A percentile compares a stretch with the other conserved stretches of the same genome.
Conservation (phyloP, 2,888 invertebrate species). For the Volucella inflata region DNA sequence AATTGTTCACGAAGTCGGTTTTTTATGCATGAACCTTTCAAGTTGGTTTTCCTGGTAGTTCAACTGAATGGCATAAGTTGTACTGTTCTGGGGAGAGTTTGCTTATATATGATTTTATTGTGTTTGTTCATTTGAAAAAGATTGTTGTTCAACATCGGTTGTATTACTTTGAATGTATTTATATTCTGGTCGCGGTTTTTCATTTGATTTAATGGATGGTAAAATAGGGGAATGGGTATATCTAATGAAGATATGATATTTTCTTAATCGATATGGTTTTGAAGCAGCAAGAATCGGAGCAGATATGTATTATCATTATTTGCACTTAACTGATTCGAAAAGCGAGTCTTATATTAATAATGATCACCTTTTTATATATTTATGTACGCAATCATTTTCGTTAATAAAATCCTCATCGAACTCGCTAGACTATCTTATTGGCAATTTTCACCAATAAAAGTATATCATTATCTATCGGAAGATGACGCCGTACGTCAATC, state of each 20-base stretch:
- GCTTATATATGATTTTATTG: conserved; percentile 20
- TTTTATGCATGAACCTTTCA: conserved; percentile 4
- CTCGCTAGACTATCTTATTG: no score
- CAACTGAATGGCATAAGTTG: conserved; percentile 14
- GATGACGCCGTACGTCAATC: no score
- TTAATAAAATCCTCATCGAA: no score
- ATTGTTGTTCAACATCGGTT: conserved; percentile 63
- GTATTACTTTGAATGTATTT: conserved; percentile 62
- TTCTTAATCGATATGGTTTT: conserved; percentile 10
- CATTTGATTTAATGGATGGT: conserved; percentile 74
- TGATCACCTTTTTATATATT: no score
- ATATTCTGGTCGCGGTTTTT: conserved; percentile 64
- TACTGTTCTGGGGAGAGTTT: conserved; percentile 5
- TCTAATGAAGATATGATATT: conserved; percentile 1
- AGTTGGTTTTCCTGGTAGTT: conserved; percentile 17
- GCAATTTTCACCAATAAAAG: no score
- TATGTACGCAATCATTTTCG: no score
- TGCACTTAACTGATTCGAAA: no score
- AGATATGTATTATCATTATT: no score
- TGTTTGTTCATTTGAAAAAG: conserved; percentile 61
- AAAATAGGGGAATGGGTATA: conserved; percentile 32
- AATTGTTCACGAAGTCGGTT: conserved; percentile 78
- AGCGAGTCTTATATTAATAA: no score
- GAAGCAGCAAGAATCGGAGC: no score
- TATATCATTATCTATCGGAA: no score